Evolutionary conservation across 2,888 invertebrate genomes (phyloP).

Genomic region (Drosophila hamatofila): DNA sequence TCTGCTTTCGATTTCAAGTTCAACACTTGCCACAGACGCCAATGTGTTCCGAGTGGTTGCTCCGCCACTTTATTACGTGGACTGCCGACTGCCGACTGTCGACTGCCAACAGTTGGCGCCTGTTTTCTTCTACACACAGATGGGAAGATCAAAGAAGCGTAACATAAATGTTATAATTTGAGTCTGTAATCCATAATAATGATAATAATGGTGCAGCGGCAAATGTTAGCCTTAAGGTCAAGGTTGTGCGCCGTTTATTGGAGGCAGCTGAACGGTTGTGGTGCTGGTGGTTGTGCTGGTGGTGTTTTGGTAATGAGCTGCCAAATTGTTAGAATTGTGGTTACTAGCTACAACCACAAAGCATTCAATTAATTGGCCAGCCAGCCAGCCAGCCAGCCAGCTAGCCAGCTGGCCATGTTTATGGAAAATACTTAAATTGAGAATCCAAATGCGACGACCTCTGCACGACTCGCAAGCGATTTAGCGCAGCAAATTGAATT

Average conservation of each 20-base stretch:
- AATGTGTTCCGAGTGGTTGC: slow-evolving; percentile 76
- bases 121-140: slow-evolving; percentile 4
- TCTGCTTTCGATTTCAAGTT: slow-evolving; percentile 81
- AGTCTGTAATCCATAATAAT: slow-evolving; percentile 67
- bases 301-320: slow-evolving; percentile 72
- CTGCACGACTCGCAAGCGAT: slow-evolving; percentile 66
- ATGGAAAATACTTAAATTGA: slow-evolving; percentile 56
- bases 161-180: slow-evolving; percentile 81
- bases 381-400: slow-evolving; percentile 45
- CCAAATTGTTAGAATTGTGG: slow-evolving; percentile 77
- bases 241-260: slow-evolving; percentile 74
- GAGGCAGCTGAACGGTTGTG: slow-evolving; percentile 54
- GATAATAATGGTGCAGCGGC: slow-evolving; percentile 44
- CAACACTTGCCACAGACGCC: slow-evolving; percentile 70
- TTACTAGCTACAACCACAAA: slow-evolving; percentile 30
- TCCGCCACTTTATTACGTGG: slow-evolving; percentile 77
- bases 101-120: slow-evolving; percentile 29
- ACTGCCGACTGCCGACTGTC: slow-evolving; percentile 35
- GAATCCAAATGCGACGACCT: slow-evolving; percentile 64
- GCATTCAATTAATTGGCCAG: slow-evolving; percentile 65
- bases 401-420: slow-evolving; percentile 62
- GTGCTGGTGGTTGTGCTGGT: slow-evolving; percentile 11
- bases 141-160: slow-evolving; percentile 73
- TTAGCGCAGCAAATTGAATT: slow-evolving; percentile 78
- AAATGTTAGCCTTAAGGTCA: slow-evolving; percentile 68